Evolutionary conservation across 37 sponge, comb jelly and placozoan species (phyloP), one percentile per base, ranked within the genome.

Genomic region (Dysidea cf. avara): DNA sequence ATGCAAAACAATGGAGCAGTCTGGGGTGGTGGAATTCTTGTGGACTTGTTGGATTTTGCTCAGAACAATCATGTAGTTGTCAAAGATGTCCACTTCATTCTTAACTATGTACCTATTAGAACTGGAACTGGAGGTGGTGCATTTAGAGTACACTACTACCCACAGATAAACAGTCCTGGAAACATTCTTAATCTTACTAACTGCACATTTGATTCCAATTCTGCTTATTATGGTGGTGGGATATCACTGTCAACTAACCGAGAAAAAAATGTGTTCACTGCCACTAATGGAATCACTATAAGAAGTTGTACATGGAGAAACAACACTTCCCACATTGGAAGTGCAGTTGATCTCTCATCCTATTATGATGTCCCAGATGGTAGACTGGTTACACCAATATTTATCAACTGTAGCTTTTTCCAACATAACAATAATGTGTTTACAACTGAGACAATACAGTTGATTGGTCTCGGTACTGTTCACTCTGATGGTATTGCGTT

Each of bases 51-150:
- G 58, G 58, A 56, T 29, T 13, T 56, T 7, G 9, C 16, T 56
- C 9, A 7, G 7, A 29, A 56, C 21, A 56, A 7, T 6, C 21
- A 24, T 28, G 9, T 56, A 7, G 6, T 28, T 29, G 17, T 56
- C 9, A 56, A 13, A 6, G 25, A 56, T 6, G 21, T 24, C 20
- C 21, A 7, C 20, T 56, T 56, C 9, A 7, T 6, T 6, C 21
- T 28, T 6, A 56, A 56, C 20, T 17, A 56, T 17, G 58, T 29
- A 7, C n/a, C n/a, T n/a, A n/a, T n/a, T n/a, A n/a, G n/a, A n/a
- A 6, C 16, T 7, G 58, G 25, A 56, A 56, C 28, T 7, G 58
- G 58, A 56, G 58, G 58, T 56, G 58, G 58, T 56, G 58, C 58
- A n/a, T n/a, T n/a, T n/a, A n/a, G n/a, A n/a, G n/a, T 56, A 56